phyloP scores from a whole-genome alignment of 2,113 vertebrate genomes.

The Sorex araneus region DNA sequence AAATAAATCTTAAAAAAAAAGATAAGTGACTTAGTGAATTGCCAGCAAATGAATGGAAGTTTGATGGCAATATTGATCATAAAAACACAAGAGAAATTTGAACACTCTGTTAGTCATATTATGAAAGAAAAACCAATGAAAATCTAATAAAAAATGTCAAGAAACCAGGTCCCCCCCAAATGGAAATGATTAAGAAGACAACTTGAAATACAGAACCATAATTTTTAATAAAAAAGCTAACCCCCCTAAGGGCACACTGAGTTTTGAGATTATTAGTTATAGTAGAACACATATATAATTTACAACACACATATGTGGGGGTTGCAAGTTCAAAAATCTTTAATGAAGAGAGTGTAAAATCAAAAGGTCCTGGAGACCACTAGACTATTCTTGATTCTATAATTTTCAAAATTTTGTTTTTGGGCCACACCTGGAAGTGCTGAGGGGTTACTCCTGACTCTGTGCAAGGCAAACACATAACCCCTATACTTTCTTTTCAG shows the following conservation, averaged over 20 bases:
- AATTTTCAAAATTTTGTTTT: no score
- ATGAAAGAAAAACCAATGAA: conserved; percentile 22
- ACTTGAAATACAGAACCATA: conserved; percentile 59
- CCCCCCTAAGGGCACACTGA: neutral
- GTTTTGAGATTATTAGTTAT: conserved; percentile 37
- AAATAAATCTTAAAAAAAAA: conserved; percentile 28
- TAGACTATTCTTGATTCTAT: neutral
- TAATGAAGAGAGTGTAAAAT: neutral
- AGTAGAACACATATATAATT: conserved; percentile 40
- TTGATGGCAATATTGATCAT: conserved; percentile 49
- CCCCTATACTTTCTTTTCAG: no score
- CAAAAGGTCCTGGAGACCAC: neutral
- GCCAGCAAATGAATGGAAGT: conserved; percentile 40
- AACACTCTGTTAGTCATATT: neutral
- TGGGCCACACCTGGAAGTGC: no score
- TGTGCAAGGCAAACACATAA: no score
- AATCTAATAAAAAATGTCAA: conserved; percentile 49
- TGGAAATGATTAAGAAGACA: conserved; percentile 26
- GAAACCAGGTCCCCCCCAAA: neutral
- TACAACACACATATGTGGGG: neutral
- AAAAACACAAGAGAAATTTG: conserved; percentile 50
- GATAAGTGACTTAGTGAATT: neutral
- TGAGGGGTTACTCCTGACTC: no score
- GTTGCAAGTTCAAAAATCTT: conserved; percentile 51
- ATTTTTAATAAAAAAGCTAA: conserved; percentile 43